These are phyloP conservation scores for Haliclona indistincta DNA, from an alignment of 37 sponge, comb jelly and placozoan species.

Conservation along the genomic window DNA sequence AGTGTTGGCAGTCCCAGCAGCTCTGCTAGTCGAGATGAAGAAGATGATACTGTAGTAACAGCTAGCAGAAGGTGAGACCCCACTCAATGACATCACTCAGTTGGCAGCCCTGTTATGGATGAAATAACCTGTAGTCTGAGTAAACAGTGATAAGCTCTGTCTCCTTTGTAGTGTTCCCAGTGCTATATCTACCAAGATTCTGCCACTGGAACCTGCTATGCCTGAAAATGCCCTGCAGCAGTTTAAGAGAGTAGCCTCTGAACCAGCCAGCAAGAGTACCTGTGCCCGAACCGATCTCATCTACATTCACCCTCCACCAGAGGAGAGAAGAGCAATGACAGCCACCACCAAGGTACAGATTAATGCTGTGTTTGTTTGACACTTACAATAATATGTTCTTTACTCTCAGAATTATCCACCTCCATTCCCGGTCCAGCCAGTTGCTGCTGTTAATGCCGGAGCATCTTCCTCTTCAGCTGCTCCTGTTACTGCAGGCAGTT, in stretches of 20 bases:
- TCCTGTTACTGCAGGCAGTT: constrained; percentile 3
- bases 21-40: constrained; percentile 21
- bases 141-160: no score
- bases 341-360: not conserved
- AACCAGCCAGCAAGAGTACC: constrained; percentile 26
- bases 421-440: not conserved
- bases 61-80: constrained; percentile 34
- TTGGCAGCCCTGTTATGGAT: not conserved
- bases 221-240: constrained; percentile 12
- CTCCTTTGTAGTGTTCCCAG: no score
- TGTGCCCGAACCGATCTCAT: constrained; percentile 67
- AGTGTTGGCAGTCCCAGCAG: constrained; percentile 44
- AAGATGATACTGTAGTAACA: constrained; percentile 19
- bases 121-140: no score
- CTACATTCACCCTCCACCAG: constrained; percentile 42
- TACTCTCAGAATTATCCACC: constrained; percentile 8
- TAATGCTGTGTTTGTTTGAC: not conserved
- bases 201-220: no score
- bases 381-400: not conserved
- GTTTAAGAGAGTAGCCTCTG: constrained; percentile 41
- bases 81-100: not conserved
- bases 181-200: no score
- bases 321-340: constrained; percentile 23
- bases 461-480: not conserved
- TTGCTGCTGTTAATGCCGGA: not conserved